Conservation (phyloP, 37 sponge, comb jelly and placozoan genomes). For the Eunapius fragilis region DNA sequence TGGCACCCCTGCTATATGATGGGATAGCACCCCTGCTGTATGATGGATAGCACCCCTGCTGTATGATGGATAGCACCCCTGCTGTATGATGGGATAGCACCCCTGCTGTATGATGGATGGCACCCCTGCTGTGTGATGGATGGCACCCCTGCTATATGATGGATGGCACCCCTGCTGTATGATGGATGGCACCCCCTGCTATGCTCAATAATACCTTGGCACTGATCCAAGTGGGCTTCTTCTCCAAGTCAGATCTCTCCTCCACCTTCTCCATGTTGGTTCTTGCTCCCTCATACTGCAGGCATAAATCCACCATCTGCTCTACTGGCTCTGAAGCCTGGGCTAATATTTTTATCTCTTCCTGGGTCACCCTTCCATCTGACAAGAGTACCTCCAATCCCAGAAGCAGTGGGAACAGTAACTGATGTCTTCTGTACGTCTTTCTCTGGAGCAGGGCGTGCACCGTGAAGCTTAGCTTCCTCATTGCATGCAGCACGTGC, state of each 20-base stretch:
- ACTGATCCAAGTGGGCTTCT: not conserved
- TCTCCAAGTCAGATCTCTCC: not conserved
- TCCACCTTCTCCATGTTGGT: not conserved
- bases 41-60: too few species aligned
- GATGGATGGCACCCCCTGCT: too few species aligned
- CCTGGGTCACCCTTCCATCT: constrained; percentile 1
- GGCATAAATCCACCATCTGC: constrained; percentile 7
- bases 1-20: too few species aligned
- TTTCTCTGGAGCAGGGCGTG: not conserved
- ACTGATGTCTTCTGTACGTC: constrained; percentile 43
- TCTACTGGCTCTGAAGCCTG: constrained; percentile 3
- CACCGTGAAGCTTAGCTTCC: not conserved
- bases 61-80: too few species aligned
- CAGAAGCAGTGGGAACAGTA: constrained; percentile 42
- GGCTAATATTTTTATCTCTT: constrained; percentile 19
- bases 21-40: too few species aligned
- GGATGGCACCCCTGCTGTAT: too few species aligned
- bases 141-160: too few species aligned
- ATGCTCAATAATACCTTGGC: not conserved
- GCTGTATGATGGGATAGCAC: too few species aligned
- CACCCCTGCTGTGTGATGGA: too few species aligned
- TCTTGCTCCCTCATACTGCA: not conserved
- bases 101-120: too few species aligned
- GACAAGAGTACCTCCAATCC: not conserved
- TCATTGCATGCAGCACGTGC: constrained; percentile 16